These are phyloP conservation scores for Ennomos erosarius DNA, from an alignment of 2,888 invertebrate genomes.

Conservation along the genomic window DNA sequence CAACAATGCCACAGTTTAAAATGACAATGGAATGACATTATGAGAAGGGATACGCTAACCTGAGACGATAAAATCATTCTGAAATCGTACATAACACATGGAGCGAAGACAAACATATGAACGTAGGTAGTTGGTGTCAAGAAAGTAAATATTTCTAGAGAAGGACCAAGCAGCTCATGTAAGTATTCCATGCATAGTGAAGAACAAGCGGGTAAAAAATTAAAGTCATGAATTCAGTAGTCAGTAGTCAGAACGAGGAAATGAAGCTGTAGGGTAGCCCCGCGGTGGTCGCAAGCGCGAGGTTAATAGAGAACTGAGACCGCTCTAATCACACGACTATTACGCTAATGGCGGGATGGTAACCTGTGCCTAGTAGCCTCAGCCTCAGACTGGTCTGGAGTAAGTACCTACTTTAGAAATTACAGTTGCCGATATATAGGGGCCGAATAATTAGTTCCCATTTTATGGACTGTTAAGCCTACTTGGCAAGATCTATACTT, in stretches of 20 bases:
- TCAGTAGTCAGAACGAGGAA: slow-evolving; percentile 45
- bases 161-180: slow-evolving; percentile 10
- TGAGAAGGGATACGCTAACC: too few species aligned
- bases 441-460: slow-evolving; percentile 30
- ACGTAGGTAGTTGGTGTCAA: too few species aligned
- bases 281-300: slow-evolving; percentile 46
- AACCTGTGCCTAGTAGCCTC: slow-evolving; percentile 48
- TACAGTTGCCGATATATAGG: slow-evolving; percentile 44
- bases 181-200: not conserved
- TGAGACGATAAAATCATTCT: too few species aligned
- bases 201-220: slow-evolving; percentile 28
- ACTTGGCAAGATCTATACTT: too few species aligned
- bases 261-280: slow-evolving; percentile 38
- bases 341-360: slow-evolving; percentile 49
- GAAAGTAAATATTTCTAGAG: not conserved
- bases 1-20: too few species aligned
- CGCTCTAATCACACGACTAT: slow-evolving; percentile 44
- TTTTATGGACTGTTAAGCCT: slow-evolving; percentile 8
- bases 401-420: slow-evolving; percentile 32
- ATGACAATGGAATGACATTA: too few species aligned
- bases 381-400: slow-evolving; percentile 43
- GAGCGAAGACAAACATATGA: too few species aligned
- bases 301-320: slow-evolving; percentile 47
- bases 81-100: too few species aligned
- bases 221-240: slow-evolving; percentile 38